Base-by-base conservation (phyloP, 2,888 invertebrate species). In the Branchellion lobata region DNA sequence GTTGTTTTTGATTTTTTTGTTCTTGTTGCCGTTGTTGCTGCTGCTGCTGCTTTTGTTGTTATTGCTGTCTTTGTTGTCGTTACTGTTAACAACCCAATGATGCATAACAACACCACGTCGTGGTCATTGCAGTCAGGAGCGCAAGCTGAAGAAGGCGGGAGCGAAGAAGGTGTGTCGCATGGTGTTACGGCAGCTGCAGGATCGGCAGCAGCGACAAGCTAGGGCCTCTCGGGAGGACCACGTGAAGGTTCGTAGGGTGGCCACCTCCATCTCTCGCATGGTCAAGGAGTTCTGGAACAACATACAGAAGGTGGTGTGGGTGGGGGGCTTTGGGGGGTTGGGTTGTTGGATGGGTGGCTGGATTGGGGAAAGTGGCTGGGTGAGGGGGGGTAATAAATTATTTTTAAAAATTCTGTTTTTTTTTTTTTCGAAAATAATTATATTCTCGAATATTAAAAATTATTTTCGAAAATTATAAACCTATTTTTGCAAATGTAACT, bases 101-200 rank as follows among this genome's bases (percentile, higher is more conserved):
- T n/a, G n/a, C n/a, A n/a, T n/a, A n/a, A n/a, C n/a, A n/a, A n/a
- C n/a, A n/a, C n/a, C n/a, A n/a, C n/a, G n/a, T n/a, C n/a, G n/a
- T n/a, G n/a, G n/a, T n/a, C n/a, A n/a, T n/a, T n/a, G 18, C 47
- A 47, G 61, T 36, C 94, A 96, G 87, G 99, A 99, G 88, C 91
- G 97, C 82, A 96, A 96, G 87, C 96, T 96, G 95, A 99, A 99
- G 86, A 95, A 95, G 87, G 93, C 94, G 81, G 94, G 95, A 3
- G 95, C 96, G 18, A 79, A 81, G 40, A 83, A 87, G 87, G 83
- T 87, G 78, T 85, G 86, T 8, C 84, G 85, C 76, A 86, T 87
- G 86, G 85, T 87, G 3, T 81, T 84, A 36, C 85, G 85, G 74
- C 84, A 87, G 82, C 85, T 85, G 84, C 85, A 85, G 82, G 87